Conservation (phyloP, 2,888 invertebrate species). For the Ischnura elegans region DNA sequence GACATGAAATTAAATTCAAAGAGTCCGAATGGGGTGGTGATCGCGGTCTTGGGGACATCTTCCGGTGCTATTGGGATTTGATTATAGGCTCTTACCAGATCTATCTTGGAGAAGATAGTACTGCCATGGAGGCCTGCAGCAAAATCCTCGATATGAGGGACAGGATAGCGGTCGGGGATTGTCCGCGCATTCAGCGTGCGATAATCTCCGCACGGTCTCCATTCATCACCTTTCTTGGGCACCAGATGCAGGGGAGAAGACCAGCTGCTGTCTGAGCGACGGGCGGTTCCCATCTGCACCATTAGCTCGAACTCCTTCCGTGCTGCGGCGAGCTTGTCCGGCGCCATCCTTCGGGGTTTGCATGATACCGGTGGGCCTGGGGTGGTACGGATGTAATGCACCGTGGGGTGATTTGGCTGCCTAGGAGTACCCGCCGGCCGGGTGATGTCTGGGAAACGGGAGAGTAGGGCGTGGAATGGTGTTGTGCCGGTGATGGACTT, state of each 20-base stretch:
- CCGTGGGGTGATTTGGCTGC: constrained; percentile 70
- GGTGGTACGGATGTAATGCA: constrained; percentile 73
- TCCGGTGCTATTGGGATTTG: not conserved
- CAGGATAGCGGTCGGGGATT: constrained; percentile 75
- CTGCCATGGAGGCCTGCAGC: not conserved
- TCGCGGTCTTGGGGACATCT: not conserved
- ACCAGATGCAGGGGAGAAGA: constrained; percentile 75
- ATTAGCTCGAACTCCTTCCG: constrained; percentile 74
- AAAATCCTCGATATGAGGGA: not conserved
- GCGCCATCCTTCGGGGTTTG: constrained; percentile 74
- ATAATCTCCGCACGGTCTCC: constrained; percentile 76
- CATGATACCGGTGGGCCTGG: constrained; percentile 72
- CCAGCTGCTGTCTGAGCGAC: constrained; percentile 71
- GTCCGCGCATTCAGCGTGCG: constrained; percentile 75
- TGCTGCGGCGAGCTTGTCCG: constrained; percentile 74
- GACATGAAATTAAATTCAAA: constrained; percentile 68
- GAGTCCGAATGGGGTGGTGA: not conserved
- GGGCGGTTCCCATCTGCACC: not conserved
- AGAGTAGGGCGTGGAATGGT: constrained; percentile 67
- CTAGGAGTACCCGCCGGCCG: constrained; percentile 56
- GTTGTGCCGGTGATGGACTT: not conserved
- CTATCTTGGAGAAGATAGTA: not conserved
- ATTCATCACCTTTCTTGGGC: constrained; percentile 74
- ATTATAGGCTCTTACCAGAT: not conserved
- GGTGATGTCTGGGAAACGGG: constrained; percentile 69